Percentiles rank a stretch among this genome's conserved stretches.
These are phyloP conservation scores for Astreopora myriophthalma DNA, from an alignment of 64 coral and sea anemone species.

Conservation along the genomic window DNA sequence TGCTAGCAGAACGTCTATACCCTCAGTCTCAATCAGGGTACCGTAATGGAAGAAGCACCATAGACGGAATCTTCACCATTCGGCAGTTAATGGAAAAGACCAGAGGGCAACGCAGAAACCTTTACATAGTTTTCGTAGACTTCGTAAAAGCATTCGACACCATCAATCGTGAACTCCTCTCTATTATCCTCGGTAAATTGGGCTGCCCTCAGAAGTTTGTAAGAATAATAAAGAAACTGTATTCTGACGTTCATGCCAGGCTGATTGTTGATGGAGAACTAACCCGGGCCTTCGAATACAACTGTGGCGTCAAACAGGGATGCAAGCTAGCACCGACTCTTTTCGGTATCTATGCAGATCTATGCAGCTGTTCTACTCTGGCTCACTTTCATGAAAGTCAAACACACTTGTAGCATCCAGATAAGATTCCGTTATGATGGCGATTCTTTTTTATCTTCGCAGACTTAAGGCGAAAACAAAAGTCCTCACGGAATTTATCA, in stretches of 20 bases:
- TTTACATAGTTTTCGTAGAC: too few relatives aligned
- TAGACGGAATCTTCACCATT: too few relatives aligned
- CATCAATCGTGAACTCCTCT: constrained; percentile 25
- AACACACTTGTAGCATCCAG: neutral
- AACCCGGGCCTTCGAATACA: neutral
- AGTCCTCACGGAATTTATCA: constrained; percentile 24
- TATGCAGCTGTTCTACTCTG: neutral
- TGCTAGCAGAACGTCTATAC: too few relatives aligned
- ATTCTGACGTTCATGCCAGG: too few relatives aligned
- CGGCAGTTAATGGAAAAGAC: too few relatives aligned
- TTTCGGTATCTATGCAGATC: neutral
- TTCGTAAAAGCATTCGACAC: constrained; percentile 9
- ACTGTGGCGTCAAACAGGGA: constrained; percentile 25
- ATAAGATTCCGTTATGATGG: neutral
- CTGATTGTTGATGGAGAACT: neutral
- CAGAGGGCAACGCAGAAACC: too few relatives aligned
- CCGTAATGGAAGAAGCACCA: too few relatives aligned
- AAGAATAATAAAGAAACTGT: neutral
- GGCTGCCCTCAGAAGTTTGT: constrained; percentile 8
- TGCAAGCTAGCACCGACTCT: neutral
- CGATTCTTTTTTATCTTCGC: neutral
- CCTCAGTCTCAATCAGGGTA: too few relatives aligned
- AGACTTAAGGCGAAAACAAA: constrained; percentile 33
- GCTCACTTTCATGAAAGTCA: neutral
- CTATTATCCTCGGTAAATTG: neutral